Percentiles rank a stretch among this genome's conserved stretches.
Evolutionary conservation across 30 jellyfish, hydroid and myxozoan species (phyloP).

Genomic region (Aurelia aurita complex sp. Pacific): DNA sequence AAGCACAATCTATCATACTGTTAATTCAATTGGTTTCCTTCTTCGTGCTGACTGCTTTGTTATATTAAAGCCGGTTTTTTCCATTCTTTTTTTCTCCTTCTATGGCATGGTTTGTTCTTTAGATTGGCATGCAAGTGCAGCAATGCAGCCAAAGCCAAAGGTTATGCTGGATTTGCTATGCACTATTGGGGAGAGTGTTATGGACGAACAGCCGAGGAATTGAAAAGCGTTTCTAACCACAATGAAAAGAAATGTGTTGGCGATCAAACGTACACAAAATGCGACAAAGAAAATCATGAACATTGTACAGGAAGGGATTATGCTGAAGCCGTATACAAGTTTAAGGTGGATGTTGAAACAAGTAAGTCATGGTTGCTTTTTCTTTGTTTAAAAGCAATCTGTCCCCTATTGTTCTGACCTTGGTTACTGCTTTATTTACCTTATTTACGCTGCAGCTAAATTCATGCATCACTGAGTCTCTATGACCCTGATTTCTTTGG

Average conservation of each 20-base stretch:
- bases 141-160: conserved; percentile 10
- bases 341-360: background rate
- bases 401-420: no score
- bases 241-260: conserved; percentile 17
- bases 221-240: background rate
- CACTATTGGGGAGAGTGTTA: conserved; percentile 48
- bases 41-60: background rate
- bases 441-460: no score
- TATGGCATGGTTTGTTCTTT: background rate
- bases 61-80: background rate
- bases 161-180: conserved; percentile 42
- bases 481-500: no score
- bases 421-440: no score
- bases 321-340: conserved; percentile 47
- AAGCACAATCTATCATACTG: no score
- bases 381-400: background rate
- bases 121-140: conserved; percentile 63
- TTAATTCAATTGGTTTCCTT: background rate
- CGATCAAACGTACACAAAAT: background rate
- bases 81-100: background rate
- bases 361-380: background rate
- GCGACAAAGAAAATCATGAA: conserved; percentile 8
- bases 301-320: conserved; percentile 24
- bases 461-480: no score
- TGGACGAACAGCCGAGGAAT: conserved; percentile 17